Evolutionary conservation across 2,888 invertebrate genomes (phyloP).

Genomic region (Agrotis clavis): DNA sequence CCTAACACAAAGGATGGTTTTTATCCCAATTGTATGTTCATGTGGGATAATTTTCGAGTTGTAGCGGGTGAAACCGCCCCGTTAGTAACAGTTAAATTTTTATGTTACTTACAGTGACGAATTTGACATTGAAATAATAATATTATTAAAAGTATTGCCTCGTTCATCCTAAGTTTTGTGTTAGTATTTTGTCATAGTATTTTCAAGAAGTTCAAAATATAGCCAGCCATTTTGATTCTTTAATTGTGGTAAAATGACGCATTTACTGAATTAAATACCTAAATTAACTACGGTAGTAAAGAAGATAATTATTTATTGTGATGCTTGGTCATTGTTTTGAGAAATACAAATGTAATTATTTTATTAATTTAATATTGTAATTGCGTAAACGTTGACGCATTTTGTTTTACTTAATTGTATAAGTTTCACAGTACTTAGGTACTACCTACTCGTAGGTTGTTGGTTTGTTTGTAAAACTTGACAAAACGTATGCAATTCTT

Average conservation of each 20-base stretch:
- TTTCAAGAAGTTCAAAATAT: background rate
- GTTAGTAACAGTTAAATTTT: background rate
- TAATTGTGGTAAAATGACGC: slow-evolving; percentile 12
- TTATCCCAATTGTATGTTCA: too few species aligned
- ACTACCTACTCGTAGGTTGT: too few species aligned
- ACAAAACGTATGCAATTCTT: too few species aligned
- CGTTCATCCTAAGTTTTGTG: background rate
- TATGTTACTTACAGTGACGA: background rate
- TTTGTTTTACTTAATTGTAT: background rate
- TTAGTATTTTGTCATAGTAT: background rate
- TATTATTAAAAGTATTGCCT: background rate
- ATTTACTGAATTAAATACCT: slow-evolving; percentile 10
- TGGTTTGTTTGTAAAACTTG: background rate
- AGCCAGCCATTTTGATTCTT: background rate
- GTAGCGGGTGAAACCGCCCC: too few species aligned
- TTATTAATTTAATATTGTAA: background rate
- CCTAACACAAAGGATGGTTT: too few species aligned
- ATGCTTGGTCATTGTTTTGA: slow-evolving; percentile 26
- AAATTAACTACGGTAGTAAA: background rate
- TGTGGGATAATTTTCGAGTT: too few species aligned
- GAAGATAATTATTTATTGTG: slow-evolving; percentile 1
- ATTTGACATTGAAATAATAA: background rate
- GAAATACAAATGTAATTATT: slow-evolving; percentile 1
- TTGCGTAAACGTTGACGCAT: slow-evolving; percentile 14
- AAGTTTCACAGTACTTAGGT: background rate